Base-by-base conservation (phyloP, 2,113 vertebrate species). In the Muscicapa adusta region DNA sequence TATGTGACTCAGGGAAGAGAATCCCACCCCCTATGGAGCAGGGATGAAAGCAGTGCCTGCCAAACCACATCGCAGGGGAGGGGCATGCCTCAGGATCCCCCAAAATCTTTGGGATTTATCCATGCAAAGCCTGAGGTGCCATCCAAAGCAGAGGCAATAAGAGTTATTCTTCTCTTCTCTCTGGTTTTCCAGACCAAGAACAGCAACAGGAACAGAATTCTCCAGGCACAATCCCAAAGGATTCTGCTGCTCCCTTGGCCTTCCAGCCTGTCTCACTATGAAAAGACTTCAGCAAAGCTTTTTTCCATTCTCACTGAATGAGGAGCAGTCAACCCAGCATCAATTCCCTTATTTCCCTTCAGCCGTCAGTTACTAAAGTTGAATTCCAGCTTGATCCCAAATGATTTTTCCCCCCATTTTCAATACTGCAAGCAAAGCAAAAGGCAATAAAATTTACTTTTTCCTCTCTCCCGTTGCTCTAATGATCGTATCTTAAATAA, bases 401-500 rank as follows among this genome's bases (percentile, higher is more conserved):
- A 90, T 36, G 85, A 88, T 57, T 92, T 93, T 72, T n/a, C 1
- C 6, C 18, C 6, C 71, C 24, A 28, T 62, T 96, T 96, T 82
- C 95, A 71, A 93, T 92, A 93, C 24, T 80, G 92, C 94, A 83
- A 88, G 60, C 5, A 2, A 95, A 95, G 92, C 93, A 79, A 89
- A 96, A 94, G 68, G 43, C 38, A 92, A 86, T n/a, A 85, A 88
- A 82, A 90, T 12, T 54, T 68, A n/a, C 40, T 65, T 36, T 22
- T 40, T 29, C 20, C 9, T 38, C 6, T n/a, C 2, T 11, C 24
- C 8, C 2, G 0, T 29, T 65, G 68, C 80, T 91, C n/a, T 95
- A 92, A 95, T 54, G 87, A 95, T 94, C 1, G 8, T 26, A 61
- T 38, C 84, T 94, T 96, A 72, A 94, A 96, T 93, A 96, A 96